phyloP scores from a whole-genome alignment of 2,888 invertebrate species.

The Phyllotreta striolata region DNA sequence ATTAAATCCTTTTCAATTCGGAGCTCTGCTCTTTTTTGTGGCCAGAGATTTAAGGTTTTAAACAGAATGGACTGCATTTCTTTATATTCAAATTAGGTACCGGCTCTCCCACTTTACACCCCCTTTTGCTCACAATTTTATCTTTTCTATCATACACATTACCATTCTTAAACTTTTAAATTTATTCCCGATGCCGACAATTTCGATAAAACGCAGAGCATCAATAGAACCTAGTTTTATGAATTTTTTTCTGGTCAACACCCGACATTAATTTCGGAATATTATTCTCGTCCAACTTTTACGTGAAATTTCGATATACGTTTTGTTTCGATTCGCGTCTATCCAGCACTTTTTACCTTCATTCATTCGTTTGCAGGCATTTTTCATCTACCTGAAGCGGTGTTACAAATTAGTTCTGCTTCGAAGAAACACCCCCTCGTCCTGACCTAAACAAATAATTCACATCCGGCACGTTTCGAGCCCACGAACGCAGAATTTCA shows the following conservation, averaged over 20 bases:
- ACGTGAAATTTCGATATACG: slow-evolving; percentile 32
- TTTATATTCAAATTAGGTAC: slow-evolving; percentile 60
- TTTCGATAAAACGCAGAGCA: slow-evolving; percentile 14
- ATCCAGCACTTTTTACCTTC: slow-evolving; percentile 42
- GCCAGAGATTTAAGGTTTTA: slow-evolving; percentile 58
- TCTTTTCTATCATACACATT: slow-evolving; percentile 37
- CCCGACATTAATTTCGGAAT: no score
- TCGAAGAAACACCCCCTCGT: slow-evolving; percentile 51
- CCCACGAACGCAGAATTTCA: slow-evolving; percentile 49
- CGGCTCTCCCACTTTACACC: slow-evolving; percentile 46
- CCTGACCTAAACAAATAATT: slow-evolving; percentile 57
- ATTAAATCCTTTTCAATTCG: slow-evolving; percentile 62
- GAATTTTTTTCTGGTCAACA: slow-evolving; percentile 2
- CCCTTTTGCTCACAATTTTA: slow-evolving; percentile 40
- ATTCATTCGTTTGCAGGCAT: slow-evolving; percentile 54
- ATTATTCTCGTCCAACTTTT: slow-evolving; percentile 14
- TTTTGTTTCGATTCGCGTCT: slow-evolving; percentile 39
- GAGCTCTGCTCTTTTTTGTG: slow-evolving; percentile 53
- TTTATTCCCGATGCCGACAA: slow-evolving; percentile 23
- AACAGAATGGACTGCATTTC: slow-evolving; percentile 59
- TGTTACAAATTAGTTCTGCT: slow-evolving; percentile 59
- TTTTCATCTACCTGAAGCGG: slow-evolving; percentile 56
- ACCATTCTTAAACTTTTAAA: slow-evolving; percentile 32
- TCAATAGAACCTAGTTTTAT: not conserved
- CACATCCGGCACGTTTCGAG: slow-evolving; percentile 55